Conservation (phyloP, 2,797 vertebrate species). For the Phalloptychus januarius region DNA sequence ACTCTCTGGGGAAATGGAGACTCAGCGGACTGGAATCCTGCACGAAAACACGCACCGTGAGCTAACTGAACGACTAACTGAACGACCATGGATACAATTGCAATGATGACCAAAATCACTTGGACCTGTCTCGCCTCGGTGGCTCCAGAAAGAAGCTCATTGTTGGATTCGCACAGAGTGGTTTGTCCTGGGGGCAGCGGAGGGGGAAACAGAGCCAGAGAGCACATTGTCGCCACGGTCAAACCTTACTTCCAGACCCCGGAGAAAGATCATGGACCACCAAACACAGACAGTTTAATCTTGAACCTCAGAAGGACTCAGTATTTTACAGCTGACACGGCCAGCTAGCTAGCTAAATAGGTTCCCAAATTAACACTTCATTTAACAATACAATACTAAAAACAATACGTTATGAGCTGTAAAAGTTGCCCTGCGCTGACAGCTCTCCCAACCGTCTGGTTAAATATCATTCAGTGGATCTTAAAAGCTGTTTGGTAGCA, state of each 20-base stretch:
- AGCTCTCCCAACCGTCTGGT: neutral
- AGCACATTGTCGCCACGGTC: constrained; percentile 81
- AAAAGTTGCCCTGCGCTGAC: constrained; percentile 20
- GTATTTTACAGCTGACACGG: neutral
- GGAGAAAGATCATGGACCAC: constrained; percentile 9
- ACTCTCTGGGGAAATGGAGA: constrained; percentile 86
- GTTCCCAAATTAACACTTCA: too few relatives aligned
- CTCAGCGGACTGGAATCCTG: constrained; percentile 84
- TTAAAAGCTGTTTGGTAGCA: constrained; percentile 4
- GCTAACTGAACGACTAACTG: too few relatives aligned
- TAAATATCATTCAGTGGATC: neutral
- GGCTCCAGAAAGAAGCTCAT: constrained; percentile 83
- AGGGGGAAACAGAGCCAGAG: constrained; percentile 85
- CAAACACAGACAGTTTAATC: neutral
- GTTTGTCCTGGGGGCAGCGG: constrained; percentile 80
- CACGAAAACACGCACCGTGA: constrained; percentile 22
- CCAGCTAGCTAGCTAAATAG: constrained; percentile 9
- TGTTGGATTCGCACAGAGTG: constrained; percentile 89
- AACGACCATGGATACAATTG: neutral
- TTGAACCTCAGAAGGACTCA: neutral
- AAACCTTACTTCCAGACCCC: constrained; percentile 7
- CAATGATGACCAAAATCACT: neutral
- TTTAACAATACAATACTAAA: too few relatives aligned
- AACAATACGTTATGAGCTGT: neutral
- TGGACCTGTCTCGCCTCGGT: constrained; percentile 81